These are phyloP conservation scores for Baronia brevicornis DNA, from an alignment of 2,888 invertebrate species.

Conservation along the genomic window DNA sequence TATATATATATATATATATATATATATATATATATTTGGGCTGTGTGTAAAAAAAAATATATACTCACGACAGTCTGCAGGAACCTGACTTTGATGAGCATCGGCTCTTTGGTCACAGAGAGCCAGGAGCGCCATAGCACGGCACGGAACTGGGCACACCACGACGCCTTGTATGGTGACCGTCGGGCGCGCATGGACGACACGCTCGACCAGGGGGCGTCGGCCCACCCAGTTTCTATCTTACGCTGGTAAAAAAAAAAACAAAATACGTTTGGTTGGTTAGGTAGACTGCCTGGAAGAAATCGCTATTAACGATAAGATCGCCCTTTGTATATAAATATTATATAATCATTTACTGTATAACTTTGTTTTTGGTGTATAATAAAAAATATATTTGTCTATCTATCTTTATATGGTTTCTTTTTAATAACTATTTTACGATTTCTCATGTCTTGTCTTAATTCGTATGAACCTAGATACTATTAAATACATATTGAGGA, in stretches of 20 bases:
- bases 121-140: slow-evolving; percentile 94
- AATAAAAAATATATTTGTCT: no score
- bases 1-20: not conserved
- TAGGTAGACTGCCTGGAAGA: no score
- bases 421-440: no score
- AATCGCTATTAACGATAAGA: no score
- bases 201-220: slow-evolving; percentile 52
- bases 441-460: no score
- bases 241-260: slow-evolving; percentile 39
- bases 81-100: slow-evolving; percentile 90
- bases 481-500: no score
- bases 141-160: slow-evolving; percentile 91
- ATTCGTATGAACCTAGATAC: no score
- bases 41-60: not conserved
- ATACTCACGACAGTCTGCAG: slow-evolving; percentile 89
- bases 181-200: slow-evolving; percentile 47
- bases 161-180: slow-evolving; percentile 87
- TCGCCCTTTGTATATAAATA: no score
- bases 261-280: no score
- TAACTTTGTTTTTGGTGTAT: no score
- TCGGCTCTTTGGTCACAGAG: slow-evolving; percentile 91
- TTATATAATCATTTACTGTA: no score
- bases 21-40: not conserved
- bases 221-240: slow-evolving; percentile 52
- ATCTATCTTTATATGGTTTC: no score